phyloP scores from a whole-genome alignment of 37 sponge, comb jelly and placozoan genomes.

The Mnemiopsis leidyi region DNA sequence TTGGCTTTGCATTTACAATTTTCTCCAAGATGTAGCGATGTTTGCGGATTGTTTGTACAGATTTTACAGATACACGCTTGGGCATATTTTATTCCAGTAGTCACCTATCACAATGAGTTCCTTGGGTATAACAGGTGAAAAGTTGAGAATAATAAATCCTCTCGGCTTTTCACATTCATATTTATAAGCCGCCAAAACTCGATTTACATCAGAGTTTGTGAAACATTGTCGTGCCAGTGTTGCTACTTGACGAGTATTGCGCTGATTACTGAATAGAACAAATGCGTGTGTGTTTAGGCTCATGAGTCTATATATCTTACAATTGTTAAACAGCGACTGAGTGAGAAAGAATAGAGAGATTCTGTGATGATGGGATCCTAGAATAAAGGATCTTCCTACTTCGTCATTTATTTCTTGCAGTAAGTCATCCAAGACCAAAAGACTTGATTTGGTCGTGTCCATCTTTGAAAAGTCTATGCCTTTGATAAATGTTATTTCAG shows the following conservation, averaged over 20 bases:
- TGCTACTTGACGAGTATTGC: constrained; percentile 2
- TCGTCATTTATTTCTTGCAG: background rate
- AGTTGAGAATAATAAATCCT: background rate
- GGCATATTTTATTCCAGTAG: background rate
- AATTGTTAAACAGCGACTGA: constrained; percentile 1
- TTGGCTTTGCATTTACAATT: background rate
- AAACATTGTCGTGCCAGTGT: constrained; percentile 49
- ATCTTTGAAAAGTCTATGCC: background rate
- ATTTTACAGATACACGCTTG: constrained; percentile 37
- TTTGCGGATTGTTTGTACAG: background rate
- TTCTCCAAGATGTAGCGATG: background rate
- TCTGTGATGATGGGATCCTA: background rate
- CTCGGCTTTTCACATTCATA: background rate
- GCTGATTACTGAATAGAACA: constrained; percentile 5
- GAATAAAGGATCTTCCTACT: background rate
- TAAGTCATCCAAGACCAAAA: background rate
- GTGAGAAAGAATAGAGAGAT: background rate
- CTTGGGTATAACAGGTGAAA: constrained; percentile 1
- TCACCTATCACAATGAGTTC: constrained; percentile 4
- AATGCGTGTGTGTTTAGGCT: background rate
- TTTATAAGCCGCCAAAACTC: constrained; percentile 20
- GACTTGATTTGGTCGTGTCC: background rate
- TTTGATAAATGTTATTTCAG: background rate
- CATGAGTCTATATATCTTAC: constrained; percentile 18
- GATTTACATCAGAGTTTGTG: background rate